Percentiles rank a stretch among this genome's conserved stretches.
Conservation (phyloP, 2,113 vertebrate genomes). For the Pseudorhombus dupliciocellatus region DNA sequence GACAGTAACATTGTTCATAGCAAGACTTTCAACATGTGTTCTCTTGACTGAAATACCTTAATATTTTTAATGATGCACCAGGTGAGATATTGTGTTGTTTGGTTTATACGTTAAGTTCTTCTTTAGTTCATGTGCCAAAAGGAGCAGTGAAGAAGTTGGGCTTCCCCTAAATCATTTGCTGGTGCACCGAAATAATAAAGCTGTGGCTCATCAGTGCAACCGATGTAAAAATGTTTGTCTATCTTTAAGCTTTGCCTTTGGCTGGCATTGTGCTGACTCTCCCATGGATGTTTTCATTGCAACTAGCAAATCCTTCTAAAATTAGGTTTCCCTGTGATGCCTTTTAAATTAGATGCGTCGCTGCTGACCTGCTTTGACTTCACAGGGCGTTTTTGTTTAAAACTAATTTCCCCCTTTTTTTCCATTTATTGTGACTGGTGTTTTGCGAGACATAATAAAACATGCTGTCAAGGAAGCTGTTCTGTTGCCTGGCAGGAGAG, state of each 20-base stretch:
- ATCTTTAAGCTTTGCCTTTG: slow-evolving; percentile 37
- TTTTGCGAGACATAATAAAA: slow-evolving; percentile 39
- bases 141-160: too few species aligned
- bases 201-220: too few species aligned
- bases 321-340: slow-evolving; percentile 55
- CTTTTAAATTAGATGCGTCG: slow-evolving; percentile 51
- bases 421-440: slow-evolving; percentile 44
- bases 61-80: too few species aligned
- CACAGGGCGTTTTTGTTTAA: slow-evolving; percentile 23
- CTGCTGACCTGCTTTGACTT: slow-evolving; percentile 33
- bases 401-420: slow-evolving; percentile 32
- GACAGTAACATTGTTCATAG: too few species aligned
- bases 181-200: too few species aligned
- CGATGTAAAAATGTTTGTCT: too few species aligned
- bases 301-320: slow-evolving; percentile 51
- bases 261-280: slow-evolving; percentile 49
- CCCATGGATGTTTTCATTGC: slow-evolving; percentile 56
- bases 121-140: too few species aligned
- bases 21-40: too few species aligned
- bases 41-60: too few species aligned
- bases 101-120: too few species aligned
- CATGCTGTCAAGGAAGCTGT: slow-evolving; percentile 25
- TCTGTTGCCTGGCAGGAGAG: slow-evolving; percentile 51
- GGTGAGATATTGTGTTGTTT: too few species aligned
- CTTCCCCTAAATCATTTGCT: too few species aligned